Conservation (phyloP, 2,888 invertebrate genomes). For the Griposia aprilina region DNA sequence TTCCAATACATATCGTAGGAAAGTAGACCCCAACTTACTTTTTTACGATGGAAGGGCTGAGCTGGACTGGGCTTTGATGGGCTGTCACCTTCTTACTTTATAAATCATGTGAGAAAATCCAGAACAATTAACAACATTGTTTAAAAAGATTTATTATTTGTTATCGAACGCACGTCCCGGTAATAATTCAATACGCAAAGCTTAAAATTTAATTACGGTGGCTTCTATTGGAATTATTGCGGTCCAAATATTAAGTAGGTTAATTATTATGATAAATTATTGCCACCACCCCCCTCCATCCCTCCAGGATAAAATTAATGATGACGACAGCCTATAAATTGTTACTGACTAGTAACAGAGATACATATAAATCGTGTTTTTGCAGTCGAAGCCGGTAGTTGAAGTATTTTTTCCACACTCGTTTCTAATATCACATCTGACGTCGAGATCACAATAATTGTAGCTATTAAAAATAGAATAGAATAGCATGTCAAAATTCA, state of each 20-base stretch:
- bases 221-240: conserved; percentile 54
- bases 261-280: conserved; percentile 58
- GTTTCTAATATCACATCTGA: no score
- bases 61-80: no score
- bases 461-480: background rate
- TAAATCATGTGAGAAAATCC: background rate
- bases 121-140: background rate
- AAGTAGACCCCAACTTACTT: no score
- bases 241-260: conserved; percentile 57
- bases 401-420: background rate
- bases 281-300: conserved; percentile 13
- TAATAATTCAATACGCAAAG: conserved; percentile 52
- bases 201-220: conserved; percentile 52
- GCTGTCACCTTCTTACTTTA: background rate
- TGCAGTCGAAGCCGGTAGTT: background rate
- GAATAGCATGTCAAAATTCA: background rate
- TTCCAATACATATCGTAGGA: no score
- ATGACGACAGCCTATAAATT: conserved; percentile 24
- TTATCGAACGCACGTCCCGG: conserved; percentile 12
- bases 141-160: conserved; percentile 31
- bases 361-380: conserved; percentile 10
- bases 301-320: conserved; percentile 34
- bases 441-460: background rate
- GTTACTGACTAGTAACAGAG: conserved; percentile 11
- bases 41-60: no score